Evolutionary conservation across 2,888 invertebrate species (phyloP).

Genomic region (Lasioglossum villosulum): DNA sequence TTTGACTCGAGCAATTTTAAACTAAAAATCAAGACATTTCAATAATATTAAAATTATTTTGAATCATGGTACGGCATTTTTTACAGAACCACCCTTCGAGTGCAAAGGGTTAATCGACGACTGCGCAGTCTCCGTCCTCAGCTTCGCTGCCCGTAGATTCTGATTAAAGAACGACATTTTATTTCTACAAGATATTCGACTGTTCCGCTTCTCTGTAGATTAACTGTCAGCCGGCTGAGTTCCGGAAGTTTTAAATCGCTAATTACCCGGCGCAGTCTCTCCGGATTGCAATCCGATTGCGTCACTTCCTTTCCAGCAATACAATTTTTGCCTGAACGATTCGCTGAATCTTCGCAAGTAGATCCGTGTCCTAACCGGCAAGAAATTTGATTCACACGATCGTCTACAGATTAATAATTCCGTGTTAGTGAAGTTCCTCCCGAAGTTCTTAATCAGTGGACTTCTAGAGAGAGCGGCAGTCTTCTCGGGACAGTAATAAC

Average conservation of each 20-base stretch:
- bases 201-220: background rate
- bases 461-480: background rate
- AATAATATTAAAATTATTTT: too few species aligned
- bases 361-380: background rate
- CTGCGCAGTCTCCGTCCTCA: background rate
- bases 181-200: background rate
- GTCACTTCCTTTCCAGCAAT: background rate
- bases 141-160: background rate
- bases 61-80: too few species aligned
- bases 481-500: slow-evolving; percentile 7
- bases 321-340: background rate
- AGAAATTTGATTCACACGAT: slow-evolving; percentile 6
- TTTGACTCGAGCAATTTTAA: too few species aligned
- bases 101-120: background rate
- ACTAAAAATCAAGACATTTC: too few species aligned
- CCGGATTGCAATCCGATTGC: background rate
- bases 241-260: background rate
- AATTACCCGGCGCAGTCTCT: background rate
- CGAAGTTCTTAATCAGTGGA: slow-evolving; percentile 5
- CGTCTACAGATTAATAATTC: slow-evolving; percentile 18
- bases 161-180: background rate
- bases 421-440: slow-evolving; percentile 8
- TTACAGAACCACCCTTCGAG: too few species aligned
- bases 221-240: background rate
- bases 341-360: background rate